Conservation (phyloP, 30 jellyfish, hydroid and myxozoan genomes). For the Cassiopea andromeda region DNA sequence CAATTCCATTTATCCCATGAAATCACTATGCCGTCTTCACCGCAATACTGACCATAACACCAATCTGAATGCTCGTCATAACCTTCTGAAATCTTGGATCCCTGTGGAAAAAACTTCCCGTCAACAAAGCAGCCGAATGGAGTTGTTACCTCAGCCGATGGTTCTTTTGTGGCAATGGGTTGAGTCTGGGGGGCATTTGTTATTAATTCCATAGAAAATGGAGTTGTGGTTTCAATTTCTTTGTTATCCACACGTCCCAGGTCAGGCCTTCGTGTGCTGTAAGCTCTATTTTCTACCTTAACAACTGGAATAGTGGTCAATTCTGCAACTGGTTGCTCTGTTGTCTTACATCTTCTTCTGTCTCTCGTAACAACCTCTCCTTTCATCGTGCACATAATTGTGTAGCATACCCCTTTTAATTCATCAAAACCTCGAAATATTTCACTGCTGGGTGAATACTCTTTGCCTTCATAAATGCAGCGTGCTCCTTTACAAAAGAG, state of each 20-base stretch:
- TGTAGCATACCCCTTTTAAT: slow-evolving; percentile 16
- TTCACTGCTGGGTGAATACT: slow-evolving; percentile 50
- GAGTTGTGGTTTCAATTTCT: not conserved
- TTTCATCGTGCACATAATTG: slow-evolving; percentile 17
- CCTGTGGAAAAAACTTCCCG: slow-evolving; percentile 31
- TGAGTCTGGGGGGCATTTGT: not conserved
- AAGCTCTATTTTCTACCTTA: not conserved
- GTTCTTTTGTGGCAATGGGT: not conserved
- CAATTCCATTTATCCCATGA: slow-evolving; percentile 60
- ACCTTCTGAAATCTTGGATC: slow-evolving; percentile 33
- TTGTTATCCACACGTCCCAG: not conserved
- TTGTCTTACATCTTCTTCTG: not conserved
- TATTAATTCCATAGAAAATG: not conserved
- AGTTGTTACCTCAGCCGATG: not conserved
- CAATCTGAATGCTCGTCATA: slow-evolving; percentile 39
- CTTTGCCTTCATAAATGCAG: slow-evolving; percentile 55
- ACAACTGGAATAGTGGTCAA: not conserved
- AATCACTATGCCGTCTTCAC: slow-evolving; percentile 1
- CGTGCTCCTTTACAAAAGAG: not conserved
- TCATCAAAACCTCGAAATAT: slow-evolving; percentile 59
- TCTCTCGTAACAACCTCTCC: slow-evolving; percentile 41
- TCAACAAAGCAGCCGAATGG: slow-evolving; percentile 32
- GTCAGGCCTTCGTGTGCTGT: not conserved
- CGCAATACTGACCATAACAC: slow-evolving; percentile 53
- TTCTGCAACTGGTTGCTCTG: not conserved